A percentile compares a stretch with the other conserved stretches of the same genome.
phyloP scores from a whole-genome alignment of 1,140 invertebrate species.

The Drosophila orena region DNA sequence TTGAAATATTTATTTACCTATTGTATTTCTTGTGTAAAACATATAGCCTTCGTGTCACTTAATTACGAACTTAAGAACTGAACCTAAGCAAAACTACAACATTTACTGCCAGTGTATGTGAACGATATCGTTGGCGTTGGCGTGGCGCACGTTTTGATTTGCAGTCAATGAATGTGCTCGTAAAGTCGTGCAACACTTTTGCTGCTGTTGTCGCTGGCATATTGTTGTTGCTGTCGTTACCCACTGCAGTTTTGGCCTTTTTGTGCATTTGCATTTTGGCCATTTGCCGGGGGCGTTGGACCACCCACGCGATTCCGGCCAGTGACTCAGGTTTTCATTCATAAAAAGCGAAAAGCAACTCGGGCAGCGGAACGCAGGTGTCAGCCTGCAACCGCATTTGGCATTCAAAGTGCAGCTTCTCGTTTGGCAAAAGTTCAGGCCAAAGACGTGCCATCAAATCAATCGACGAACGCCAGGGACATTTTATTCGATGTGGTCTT shows the following conservation, averaged over 20 bases:
- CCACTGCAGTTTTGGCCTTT: conserved; percentile 51
- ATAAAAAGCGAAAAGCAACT: conserved; percentile 57
- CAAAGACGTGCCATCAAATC: conserved; percentile 59
- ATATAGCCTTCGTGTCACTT: too few relatives aligned
- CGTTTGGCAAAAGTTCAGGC: conserved; percentile 73
- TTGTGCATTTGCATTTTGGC: conserved; percentile 72
- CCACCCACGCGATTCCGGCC: conserved; percentile 62
- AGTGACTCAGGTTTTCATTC: conserved; percentile 70
- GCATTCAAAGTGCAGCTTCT: conserved; percentile 66
- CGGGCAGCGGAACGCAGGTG: conserved; percentile 43
- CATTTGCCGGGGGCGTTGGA: conserved; percentile 60
- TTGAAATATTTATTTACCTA: too few relatives aligned
- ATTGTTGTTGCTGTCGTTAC: conserved; percentile 46
- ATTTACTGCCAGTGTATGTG: conserved; percentile 5
- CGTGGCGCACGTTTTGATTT: conserved; percentile 78
- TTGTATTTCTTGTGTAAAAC: too few relatives aligned
- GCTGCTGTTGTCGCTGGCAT: conserved; percentile 36
- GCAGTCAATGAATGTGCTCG: conserved; percentile 77
- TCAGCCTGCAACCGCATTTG: conserved; percentile 53
- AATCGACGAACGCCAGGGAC: conserved; percentile 43
- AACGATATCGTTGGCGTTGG: conserved; percentile 51
- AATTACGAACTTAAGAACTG: too few relatives aligned
- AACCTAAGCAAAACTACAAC: neutral
- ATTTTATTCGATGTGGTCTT: conserved; percentile 69
- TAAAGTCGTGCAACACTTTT: conserved; percentile 77